phyloP scores from a whole-genome alignment of 1,140 invertebrate genomes.

The Vollenhovia emeryi region DNA sequence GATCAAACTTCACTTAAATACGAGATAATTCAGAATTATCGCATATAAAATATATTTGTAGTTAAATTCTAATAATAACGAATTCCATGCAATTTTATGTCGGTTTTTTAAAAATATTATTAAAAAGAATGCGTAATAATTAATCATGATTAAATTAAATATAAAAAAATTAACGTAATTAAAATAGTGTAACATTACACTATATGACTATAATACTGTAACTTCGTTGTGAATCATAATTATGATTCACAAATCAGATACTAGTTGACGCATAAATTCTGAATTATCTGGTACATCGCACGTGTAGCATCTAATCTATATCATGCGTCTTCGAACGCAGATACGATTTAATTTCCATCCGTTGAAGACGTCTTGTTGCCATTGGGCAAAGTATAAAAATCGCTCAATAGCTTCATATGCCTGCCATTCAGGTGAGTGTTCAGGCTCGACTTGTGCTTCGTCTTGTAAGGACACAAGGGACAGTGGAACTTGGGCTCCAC shows the following conservation, averaged over 20 bases:
- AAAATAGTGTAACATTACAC: background rate
- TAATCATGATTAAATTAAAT: too few relatives aligned
- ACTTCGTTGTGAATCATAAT: background rate
- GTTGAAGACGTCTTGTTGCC: slow-evolving; percentile 64
- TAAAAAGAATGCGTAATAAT: too few relatives aligned
- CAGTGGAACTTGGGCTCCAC: slow-evolving; percentile 85
- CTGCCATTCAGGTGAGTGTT: slow-evolving; percentile 80
- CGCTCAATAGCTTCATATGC: slow-evolving; percentile 79
- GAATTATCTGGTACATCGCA: slow-evolving; percentile 17
- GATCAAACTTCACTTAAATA: background rate
- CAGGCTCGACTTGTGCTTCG: slow-evolving; percentile 80
- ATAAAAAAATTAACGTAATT: too few relatives aligned
- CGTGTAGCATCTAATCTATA: background rate
- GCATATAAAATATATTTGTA: background rate
- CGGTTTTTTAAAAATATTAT: background rate
- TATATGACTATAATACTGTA: background rate
- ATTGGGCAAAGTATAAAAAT: slow-evolving; percentile 72
- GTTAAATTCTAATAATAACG: background rate
- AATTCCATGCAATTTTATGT: background rate
- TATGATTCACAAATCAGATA: background rate
- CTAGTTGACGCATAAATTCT: background rate
- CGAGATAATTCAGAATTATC: slow-evolving; percentile 50
- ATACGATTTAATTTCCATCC: slow-evolving; percentile 53
- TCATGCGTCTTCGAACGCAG: background rate
- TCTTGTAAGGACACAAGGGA: slow-evolving; percentile 81